A percentile compares a stretch with the other conserved stretches of the same genome.
These are phyloP conservation scores for Esox lucius DNA, from an alignment of 2,797 vertebrate species.

Conservation along the genomic window DNA sequence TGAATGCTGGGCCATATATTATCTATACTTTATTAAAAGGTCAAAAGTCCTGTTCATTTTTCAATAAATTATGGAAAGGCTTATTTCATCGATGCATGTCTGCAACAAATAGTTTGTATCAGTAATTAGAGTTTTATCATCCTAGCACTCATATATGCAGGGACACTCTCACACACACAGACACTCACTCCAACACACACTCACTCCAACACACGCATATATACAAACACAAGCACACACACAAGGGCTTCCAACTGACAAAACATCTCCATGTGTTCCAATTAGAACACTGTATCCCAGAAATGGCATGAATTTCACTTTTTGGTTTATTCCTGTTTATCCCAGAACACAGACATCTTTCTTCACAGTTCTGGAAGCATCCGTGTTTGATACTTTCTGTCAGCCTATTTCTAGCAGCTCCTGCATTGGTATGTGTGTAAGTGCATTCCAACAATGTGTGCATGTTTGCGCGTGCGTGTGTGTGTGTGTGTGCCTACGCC, in stretches of 20 bases:
- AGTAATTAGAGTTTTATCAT: too few relatives aligned
- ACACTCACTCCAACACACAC: not conserved
- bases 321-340: conserved; percentile 62
- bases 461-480: conserved; percentile 28
- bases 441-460: conserved; percentile 17
- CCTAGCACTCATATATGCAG: too few relatives aligned
- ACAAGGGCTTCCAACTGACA: conserved; percentile 22
- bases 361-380: conserved; percentile 64
- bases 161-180: too few relatives aligned
- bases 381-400: conserved; percentile 48
- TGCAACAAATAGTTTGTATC: too few relatives aligned
- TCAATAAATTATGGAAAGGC: too few relatives aligned
- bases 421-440: conserved; percentile 42
- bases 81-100: too few relatives aligned
- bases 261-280: conserved; percentile 43
- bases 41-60: too few relatives aligned
- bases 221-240: not conserved
- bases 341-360: conserved; percentile 56
- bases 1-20: too few relatives aligned
- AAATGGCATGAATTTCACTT: conserved; percentile 60
- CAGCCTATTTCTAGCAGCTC: conserved; percentile 62
- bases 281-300: conserved; percentile 45
- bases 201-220: too few relatives aligned
- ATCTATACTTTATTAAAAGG: too few relatives aligned
- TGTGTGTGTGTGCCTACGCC: not conserved